Percentiles rank a stretch among this genome's conserved stretches.
Evolutionary conservation across 2,113 vertebrate genomes (phyloP).

Genomic region (Cygnus atratus): DNA sequence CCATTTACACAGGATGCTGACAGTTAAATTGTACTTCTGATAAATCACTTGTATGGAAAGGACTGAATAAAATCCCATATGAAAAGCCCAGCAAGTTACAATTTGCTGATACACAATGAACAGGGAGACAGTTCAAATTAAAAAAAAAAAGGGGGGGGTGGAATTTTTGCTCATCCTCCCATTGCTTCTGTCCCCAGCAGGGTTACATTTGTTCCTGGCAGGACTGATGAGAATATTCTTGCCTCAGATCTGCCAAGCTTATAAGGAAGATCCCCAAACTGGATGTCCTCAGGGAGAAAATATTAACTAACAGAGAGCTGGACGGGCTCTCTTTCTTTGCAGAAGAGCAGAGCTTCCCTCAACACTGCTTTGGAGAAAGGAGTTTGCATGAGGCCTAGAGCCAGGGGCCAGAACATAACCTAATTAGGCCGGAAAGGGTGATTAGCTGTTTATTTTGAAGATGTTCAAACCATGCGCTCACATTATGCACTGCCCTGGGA

Average conservation of each 20-base stretch:
- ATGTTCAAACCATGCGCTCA: conserved; percentile 33
- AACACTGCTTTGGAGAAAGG: fast-evolving
- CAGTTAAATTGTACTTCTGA: background rate
- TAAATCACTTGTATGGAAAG: background rate
- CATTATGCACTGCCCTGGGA: conserved; percentile 30
- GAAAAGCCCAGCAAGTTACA: background rate
- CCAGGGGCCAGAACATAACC: conserved; percentile 41
- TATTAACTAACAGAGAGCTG: background rate
- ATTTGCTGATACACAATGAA: background rate
- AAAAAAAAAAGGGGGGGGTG: background rate
- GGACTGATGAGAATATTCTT: background rate
- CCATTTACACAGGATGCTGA: background rate
- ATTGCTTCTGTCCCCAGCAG: background rate
- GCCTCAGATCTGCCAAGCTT: background rate
- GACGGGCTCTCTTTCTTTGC: background rate
- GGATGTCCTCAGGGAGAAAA: background rate
- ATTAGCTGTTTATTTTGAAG: conserved; percentile 65
- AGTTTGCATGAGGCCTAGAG: background rate
- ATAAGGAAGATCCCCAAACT: background rate
- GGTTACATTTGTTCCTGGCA: background rate
- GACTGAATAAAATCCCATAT: background rate
- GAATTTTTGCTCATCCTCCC: background rate
- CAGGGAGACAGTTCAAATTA: background rate
- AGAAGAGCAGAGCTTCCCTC: background rate
- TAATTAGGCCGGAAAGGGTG: conserved; percentile 57